Evolutionary conservation across 1,140 invertebrate genomes (phyloP).

Genomic region (Halictus rubicundus): DNA sequence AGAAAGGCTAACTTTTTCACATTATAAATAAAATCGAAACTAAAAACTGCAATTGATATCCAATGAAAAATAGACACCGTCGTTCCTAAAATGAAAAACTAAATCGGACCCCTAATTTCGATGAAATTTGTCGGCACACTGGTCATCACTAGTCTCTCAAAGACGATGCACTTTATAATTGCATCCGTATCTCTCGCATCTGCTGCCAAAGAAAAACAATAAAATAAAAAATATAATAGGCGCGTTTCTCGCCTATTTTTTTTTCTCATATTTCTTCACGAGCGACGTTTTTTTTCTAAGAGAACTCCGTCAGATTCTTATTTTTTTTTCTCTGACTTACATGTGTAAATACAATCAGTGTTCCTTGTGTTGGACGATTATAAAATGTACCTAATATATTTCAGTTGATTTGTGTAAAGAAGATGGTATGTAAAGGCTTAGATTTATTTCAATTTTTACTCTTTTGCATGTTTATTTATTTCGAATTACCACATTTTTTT

Average conservation of each 20-base stretch:
- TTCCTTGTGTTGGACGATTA: constrained; percentile 57
- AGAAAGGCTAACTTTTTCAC: too few species aligned
- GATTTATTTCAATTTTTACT: constrained; percentile 72
- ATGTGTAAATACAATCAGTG: constrained; percentile 43
- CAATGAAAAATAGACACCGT: too few species aligned
- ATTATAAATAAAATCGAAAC: too few species aligned
- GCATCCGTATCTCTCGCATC: constrained; percentile 44
- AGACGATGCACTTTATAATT: neutral
- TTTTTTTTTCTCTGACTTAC: neutral
- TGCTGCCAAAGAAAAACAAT: constrained; percentile 51
- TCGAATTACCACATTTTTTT: constrained; percentile 57
- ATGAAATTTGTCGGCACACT: constrained; percentile 9
- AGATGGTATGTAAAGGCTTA: constrained; percentile 76
- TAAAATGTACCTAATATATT: constrained; percentile 74
- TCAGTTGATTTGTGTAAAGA: constrained; percentile 78
- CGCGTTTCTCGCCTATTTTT: neutral
- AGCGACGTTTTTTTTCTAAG: neutral
- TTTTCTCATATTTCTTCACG: neutral
- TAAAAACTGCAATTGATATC: too few species aligned
- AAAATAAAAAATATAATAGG: neutral
- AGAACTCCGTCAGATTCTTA: neutral
- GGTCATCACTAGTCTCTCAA: neutral
- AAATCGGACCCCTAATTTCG: neutral
- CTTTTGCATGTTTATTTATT: constrained; percentile 73
- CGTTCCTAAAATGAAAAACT: too few species aligned